Conservation (phyloP, 2,113 vertebrate species). For the Microcebus ravelobensis region DNA sequence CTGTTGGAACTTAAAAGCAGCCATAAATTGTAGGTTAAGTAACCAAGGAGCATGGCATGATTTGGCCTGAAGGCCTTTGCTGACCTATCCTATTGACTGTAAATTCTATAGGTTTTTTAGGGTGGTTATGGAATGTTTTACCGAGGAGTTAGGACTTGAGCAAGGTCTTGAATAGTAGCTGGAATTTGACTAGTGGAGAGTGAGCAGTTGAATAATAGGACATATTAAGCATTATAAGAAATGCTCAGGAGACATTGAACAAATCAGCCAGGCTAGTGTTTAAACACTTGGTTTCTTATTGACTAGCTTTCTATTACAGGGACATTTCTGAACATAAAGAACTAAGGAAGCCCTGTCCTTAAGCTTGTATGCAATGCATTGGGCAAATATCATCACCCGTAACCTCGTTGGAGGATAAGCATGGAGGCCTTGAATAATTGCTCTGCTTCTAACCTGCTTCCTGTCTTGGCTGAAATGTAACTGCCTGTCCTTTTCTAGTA, state of each 20-base stretch:
- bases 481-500: not conserved
- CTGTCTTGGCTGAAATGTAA: not conserved
- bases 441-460: not conserved
- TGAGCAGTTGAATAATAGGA: not conserved
- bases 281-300: not conserved
- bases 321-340: conserved; percentile 4
- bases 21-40: not conserved
- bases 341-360: not conserved
- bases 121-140: not conserved
- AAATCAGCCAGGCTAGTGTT: not conserved
- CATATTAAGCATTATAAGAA: not conserved
- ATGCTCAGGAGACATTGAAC: not conserved
- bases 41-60: not conserved
- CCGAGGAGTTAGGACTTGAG: not conserved
- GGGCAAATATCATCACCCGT: not conserved
- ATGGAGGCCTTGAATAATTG: not conserved
- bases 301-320: not conserved
- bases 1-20: not conserved
- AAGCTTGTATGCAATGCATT: not conserved
- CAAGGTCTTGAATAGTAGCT: not conserved
- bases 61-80: not conserved
- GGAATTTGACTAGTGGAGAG: not conserved
- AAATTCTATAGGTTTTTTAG: not conserved
- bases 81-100: not conserved
- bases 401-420: not conserved